Evolutionary conservation across 2,797 vertebrate species (phyloP), one percentile per base, ranked within the genome.

Genomic region (Anguilla megastoma): DNA sequence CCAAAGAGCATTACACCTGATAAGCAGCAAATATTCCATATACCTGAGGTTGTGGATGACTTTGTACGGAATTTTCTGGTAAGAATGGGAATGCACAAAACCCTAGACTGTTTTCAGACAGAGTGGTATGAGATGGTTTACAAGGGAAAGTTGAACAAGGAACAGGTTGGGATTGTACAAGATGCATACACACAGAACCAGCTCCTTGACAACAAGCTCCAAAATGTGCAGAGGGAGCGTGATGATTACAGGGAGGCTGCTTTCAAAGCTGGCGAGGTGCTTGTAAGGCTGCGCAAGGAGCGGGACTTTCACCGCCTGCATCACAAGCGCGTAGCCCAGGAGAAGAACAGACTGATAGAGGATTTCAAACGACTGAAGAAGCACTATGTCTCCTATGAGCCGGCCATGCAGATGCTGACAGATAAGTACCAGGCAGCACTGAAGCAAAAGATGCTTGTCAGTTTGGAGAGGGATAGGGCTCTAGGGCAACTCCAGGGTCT

Each of bases 31-130:
- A 5, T 89, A 27, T 86, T 90, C 30, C 92, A 91, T 71, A 85
- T 85, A 54, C 94, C 95, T 16, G 95, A 97, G 94, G 84, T 95
- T 0, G 92, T 97, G 90, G 97, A 98, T 80, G 96, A 97, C 89
- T 99, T 97, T 91, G 90, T 99, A 52, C 96, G 97, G 91, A 98
- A 96, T 93, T 99, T 97, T 89, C 95, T 99, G 41, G 93, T 95
- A 87, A 96, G 96, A 90, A 89, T 95, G 95, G 96, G 95, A 71
- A 99, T 99, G 98, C 94, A 90, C 50, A 96, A 95, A 92, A 99
- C 98, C 0, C 93, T 99, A 6, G 91, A 97, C 85, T 97, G 96
- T 93, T 99, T 99, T 91, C 97, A 99, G 74, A 95, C 93, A 0
- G 98, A 99, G 96, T 98, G 98, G 98, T 96, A 95, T 8, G 97